Conservation (phyloP, 2,888 invertebrate genomes). For the Nomada goodeniana region DNA sequence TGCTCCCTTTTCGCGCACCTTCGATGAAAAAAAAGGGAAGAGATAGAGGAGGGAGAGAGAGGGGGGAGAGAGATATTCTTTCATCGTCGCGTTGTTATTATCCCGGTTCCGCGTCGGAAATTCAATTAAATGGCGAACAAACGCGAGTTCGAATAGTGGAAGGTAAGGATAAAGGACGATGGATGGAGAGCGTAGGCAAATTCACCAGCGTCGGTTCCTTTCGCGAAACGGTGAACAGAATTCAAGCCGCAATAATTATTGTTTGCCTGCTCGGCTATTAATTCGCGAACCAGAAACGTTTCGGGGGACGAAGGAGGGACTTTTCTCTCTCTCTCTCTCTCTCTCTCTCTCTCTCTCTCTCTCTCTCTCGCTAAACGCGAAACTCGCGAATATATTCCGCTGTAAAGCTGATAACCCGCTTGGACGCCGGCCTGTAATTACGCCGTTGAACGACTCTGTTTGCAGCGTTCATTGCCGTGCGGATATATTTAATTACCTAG, state of each 20-base stretch:
- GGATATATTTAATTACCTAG: conserved; percentile 76
- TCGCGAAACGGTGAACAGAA: not conserved
- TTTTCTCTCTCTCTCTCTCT: not conserved
- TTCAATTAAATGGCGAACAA: not conserved
- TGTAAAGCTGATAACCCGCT: conserved; percentile 54
- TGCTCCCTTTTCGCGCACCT: not conserved
- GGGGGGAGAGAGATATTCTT: not conserved
- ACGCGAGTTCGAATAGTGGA: not conserved
- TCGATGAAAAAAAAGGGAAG: not conserved
- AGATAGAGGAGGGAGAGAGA: too few species aligned
- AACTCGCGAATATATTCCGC: conserved; percentile 17
- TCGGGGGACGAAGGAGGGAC: not conserved
- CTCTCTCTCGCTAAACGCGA: not conserved
- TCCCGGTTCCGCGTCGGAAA: not conserved
- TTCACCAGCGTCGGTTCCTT: conserved; percentile 10
- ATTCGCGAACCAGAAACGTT: conserved; percentile 13
- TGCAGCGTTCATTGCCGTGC: conserved; percentile 62
- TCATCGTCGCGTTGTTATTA: conserved; percentile 8
- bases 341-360: not conserved
- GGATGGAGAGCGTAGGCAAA: not conserved
- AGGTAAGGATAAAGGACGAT: not conserved
- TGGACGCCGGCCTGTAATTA: conserved; percentile 59
- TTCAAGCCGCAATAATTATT: conserved; percentile 6
- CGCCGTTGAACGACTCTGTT: conserved; percentile 53
- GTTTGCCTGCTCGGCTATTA: not conserved